Conservation (phyloP, 2,797 vertebrate species). For the Diplodus puntazzo region DNA sequence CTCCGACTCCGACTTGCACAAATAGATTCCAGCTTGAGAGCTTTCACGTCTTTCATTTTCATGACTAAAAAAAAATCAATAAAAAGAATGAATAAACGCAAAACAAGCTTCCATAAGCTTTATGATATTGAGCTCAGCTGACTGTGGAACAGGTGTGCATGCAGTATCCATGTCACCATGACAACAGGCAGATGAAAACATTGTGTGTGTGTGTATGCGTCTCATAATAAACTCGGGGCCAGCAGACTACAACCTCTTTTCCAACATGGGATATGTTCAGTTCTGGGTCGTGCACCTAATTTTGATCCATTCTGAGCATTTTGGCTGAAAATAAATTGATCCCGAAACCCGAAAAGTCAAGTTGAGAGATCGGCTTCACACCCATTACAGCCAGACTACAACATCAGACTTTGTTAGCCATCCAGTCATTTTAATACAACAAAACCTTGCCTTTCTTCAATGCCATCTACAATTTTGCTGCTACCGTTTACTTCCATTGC, state of each 20-base stretch:
- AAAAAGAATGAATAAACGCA: not conserved
- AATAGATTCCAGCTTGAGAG: slow-evolving; percentile 14
- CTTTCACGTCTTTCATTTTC: not conserved
- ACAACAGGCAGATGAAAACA: slow-evolving; percentile 1
- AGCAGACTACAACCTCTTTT: not conserved
- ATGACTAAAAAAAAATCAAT: not conserved
- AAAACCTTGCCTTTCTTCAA: too few species aligned
- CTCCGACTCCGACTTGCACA: not conserved
- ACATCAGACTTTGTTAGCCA: too few species aligned
- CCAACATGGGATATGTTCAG: too few species aligned
- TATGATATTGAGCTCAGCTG: not conserved
- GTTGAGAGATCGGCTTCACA: too few species aligned
- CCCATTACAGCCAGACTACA: too few species aligned
- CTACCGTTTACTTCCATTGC: too few species aligned
- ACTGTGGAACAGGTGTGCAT: slow-evolving; percentile 29
- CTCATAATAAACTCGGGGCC: not conserved
- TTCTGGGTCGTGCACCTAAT: too few species aligned
- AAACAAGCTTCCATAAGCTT: slow-evolving; percentile 8
- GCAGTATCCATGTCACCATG: not conserved
- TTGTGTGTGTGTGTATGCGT: not conserved
- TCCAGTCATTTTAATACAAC: too few species aligned
- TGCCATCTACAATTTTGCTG: too few species aligned
- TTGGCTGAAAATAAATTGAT: too few species aligned
- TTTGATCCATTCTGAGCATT: too few species aligned
- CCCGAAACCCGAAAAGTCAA: too few species aligned